Percentiles rank a stretch among this genome's conserved stretches.
Conservation (phyloP, 2,888 invertebrate species). For the Drosophila kuntzei region DNA sequence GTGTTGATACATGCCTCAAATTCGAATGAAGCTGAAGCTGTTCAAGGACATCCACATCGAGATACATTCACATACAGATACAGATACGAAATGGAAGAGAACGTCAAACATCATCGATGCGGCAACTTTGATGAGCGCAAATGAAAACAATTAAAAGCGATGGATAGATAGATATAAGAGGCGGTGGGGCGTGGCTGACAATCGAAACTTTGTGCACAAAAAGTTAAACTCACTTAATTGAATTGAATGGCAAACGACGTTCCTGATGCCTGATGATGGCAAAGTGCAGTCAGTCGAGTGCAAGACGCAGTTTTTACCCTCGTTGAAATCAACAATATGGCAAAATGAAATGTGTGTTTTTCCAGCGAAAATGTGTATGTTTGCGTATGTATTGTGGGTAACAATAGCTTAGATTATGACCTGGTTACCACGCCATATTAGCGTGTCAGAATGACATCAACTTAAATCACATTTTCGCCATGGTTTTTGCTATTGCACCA, state of each 20-base stretch:
- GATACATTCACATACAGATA: constrained; percentile 7
- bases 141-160: constrained; percentile 65
- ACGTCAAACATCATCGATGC: constrained; percentile 49
- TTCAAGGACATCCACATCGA: constrained; percentile 23
- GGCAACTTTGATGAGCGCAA: constrained; percentile 58
- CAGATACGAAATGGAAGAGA: neutral
- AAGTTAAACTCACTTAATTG: constrained; percentile 67
- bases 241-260: constrained; percentile 68
- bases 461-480: constrained; percentile 72
- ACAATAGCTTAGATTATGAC: constrained; percentile 53
- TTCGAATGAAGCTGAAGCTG: constrained; percentile 7
- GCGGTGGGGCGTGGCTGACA: constrained; percentile 22
- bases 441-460: constrained; percentile 73
- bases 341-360: constrained; percentile 47
- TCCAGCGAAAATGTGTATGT: neutral
- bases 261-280: constrained; percentile 21
- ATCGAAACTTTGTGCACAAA: constrained; percentile 25
- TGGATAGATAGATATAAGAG: constrained; percentile 30
- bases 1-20: constrained; percentile 18
- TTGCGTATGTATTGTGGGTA: constrained; percentile 3
- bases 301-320: constrained; percentile 43
- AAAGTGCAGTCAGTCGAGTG: constrained; percentile 66
- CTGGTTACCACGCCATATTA: constrained; percentile 61
- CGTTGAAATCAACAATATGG: constrained; percentile 50
- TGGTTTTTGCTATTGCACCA: constrained; percentile 52